Base-by-base conservation (phyloP, 2,888 invertebrate genomes). In the Schizotus pectinicornis region DNA sequence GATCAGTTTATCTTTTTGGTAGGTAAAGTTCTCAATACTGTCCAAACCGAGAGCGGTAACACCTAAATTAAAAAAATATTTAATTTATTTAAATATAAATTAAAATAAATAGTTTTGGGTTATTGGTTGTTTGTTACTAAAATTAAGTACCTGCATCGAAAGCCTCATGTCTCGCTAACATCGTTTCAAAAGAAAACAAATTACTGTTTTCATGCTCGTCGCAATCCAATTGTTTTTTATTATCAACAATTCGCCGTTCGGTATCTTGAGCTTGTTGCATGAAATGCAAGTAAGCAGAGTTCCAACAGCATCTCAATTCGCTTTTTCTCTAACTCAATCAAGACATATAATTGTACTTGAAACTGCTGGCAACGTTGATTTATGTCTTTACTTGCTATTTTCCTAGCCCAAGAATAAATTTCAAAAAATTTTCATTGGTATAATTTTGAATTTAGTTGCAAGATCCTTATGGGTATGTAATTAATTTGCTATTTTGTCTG, bases 231-330 rank as follows among this genome's bases (percentile, higher is more conserved):
- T 98, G 98, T 41, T 93, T 94, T 82, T 99, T 98, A 82, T 98
- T 98, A 81, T 99, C 99, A 32, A 95, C 97, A 77, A 99, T 99
- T 99, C 99, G 99, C 57, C 95, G 96, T 82, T 99, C 99, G n/a
- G 99, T 99, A 45, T 99, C 99, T 82, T 99, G 99, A 1, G 99
- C 98, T 84, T 99, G 99, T 99, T 99, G 99, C 91, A 99, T 95
- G 82, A 99, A 98, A 80, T 99, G 98, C 74, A 99, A 85, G 82
- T 98, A 98, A 36, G 98, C 98, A 0, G 96, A 96, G 84, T 98
- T 99, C 99, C 69, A 94, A 88, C 60, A 99, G 85, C 34, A 93
- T 91, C 0, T 91, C 89, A 83, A 96, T 96, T 70, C 99, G 90
- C 11, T 91, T 86, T 0, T 88, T 88, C 5, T 98, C 98, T 68